Evolutionary conservation across 2,797 vertebrate genomes (phyloP), one percentile per base, ranked within the genome.

Genomic region (Melanotaenia nigrans): DNA sequence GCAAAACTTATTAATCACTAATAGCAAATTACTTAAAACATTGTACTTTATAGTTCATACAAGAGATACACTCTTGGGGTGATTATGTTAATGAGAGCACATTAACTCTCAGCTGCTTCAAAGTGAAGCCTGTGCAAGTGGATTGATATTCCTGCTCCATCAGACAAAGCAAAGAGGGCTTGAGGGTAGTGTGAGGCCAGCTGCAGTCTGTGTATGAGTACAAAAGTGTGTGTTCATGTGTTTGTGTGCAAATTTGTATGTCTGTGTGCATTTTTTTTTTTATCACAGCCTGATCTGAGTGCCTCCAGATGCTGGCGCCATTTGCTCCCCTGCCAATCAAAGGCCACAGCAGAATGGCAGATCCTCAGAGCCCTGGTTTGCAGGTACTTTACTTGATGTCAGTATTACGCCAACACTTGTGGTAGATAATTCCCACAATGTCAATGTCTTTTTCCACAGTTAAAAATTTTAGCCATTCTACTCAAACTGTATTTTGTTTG

Each of bases 251-350:
- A 4, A 1, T 60, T 55, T 36, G 10, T 61, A 54, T n/a, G 58
- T 69, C 36, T 78, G 32, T 68, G 71, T 62, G 69, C 61, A 61
- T 68, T 84, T 82, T 86, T 71, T 63, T 65, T 38, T 61, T 55
- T 49, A 85, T 83, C 73, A 66, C 66, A 67, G 61, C 84, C 78
- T 81, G 77, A 88, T 81, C 75, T 73, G 25, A 86, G 75, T 74
- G 87, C 88, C 91, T 90, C 73, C 82, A 89, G 92, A 92, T 83
- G 84, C 77, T 73, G 71, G 60, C 89, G 91, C 88, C 92, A 92
- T 93, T 93, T 93, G 77, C 87, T 86, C 85, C 82, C 81, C 89
- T 92, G 92, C 84, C 91, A 92, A 90, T 92, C 90, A 93, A 87
- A 87, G 66, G 78, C 74, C 78, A 66, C 75, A 66, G 62, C 65